phyloP scores from a whole-genome alignment of 2,888 invertebrate species.

The Neoscelio sp. region DNA sequence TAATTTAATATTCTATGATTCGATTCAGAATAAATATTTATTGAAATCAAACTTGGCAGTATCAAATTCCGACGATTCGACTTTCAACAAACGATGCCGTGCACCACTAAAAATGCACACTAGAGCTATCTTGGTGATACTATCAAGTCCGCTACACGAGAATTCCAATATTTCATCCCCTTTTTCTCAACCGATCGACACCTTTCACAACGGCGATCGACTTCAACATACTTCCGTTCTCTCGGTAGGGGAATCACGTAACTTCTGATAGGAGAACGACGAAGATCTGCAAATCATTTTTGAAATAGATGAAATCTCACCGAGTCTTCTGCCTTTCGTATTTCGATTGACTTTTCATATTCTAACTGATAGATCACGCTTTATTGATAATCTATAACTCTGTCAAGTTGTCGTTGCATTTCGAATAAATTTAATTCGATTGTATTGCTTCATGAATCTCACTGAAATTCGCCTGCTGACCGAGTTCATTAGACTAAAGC shows the following conservation, averaged over 20 bases:
- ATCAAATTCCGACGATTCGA: constrained; percentile 8
- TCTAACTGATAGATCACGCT: neutral
- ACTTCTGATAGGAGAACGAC: constrained; percentile 40
- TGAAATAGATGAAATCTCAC: constrained; percentile 70
- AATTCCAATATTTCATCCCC: constrained; percentile 75
- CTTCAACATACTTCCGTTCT: constrained; percentile 47
- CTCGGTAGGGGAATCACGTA: constrained; percentile 73
- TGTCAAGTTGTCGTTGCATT: neutral
- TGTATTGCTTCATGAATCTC: neutral
- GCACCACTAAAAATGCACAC: neutral
- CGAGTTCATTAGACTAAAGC: constrained; percentile 22
- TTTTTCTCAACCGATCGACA: constrained; percentile 50
- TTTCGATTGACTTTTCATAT: neutral
- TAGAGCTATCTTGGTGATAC: constrained; percentile 19
- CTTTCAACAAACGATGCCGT: constrained; percentile 5
- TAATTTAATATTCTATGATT: constrained; percentile 1
- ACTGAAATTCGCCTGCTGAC: constrained; percentile 16
- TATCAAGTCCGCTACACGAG: constrained; percentile 54
- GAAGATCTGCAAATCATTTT: constrained; percentile 75
- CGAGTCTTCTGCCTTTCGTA: neutral
- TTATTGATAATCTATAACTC: neutral
- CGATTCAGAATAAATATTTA: neutral
- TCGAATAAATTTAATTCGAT: neutral
- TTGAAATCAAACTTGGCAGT: constrained; percentile 1
- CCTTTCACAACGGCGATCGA: constrained; percentile 32